Base-by-base conservation (phyloP, 2,888 invertebrate genomes). In the Brachylomia viminalis region DNA sequence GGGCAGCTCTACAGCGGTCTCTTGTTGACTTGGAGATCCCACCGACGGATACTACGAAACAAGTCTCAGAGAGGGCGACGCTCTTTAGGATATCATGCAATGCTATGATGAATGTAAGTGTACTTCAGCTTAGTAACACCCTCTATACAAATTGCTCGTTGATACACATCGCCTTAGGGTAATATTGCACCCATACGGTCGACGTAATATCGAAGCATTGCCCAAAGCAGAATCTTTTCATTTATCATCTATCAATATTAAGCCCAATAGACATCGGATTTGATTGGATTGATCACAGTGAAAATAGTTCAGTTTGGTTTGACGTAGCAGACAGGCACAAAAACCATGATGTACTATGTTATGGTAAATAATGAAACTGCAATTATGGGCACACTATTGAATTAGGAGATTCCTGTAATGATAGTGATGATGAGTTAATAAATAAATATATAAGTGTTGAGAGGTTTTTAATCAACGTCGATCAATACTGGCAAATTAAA, bases 1-100 rank as follows among this genome's bases (percentile, higher is more conserved):
- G 99, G 23, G 97, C 98, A 30, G 98, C 98, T 49, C 96, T 99
- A 76, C 99, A 99, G 92, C 96, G 98, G 72, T 98, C 98, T 1
- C 97, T 98, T 1, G 97, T 97, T 23, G 98, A 99, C 90, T 94
- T 99, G 69, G 98, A 98, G 92, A 97, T 97, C 69, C 97, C 97
- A 33, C 97, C 97, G 65, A 97, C 98, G 20, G 97, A 98, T 81
- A 98, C 98, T 91, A 98, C 98, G 73, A 99, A 99, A 95, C 98
- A 98, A 88, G 98, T 99, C 77, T 98, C 98, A 79, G 99, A 99
- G 94, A 97, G 99, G 80, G 99, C 99, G 8, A 99, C 99, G 23
- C 97, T 99, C n/a, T 99, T 99, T 95, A 97, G 99, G 90, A 99
- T 99, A 93, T 98, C 99, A 33, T 99, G 99, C 84, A 99, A 98